These are phyloP conservation scores for Muraenolepis orangiensis DNA, from an alignment of 2,797 vertebrate species.

Conservation along the genomic window DNA sequence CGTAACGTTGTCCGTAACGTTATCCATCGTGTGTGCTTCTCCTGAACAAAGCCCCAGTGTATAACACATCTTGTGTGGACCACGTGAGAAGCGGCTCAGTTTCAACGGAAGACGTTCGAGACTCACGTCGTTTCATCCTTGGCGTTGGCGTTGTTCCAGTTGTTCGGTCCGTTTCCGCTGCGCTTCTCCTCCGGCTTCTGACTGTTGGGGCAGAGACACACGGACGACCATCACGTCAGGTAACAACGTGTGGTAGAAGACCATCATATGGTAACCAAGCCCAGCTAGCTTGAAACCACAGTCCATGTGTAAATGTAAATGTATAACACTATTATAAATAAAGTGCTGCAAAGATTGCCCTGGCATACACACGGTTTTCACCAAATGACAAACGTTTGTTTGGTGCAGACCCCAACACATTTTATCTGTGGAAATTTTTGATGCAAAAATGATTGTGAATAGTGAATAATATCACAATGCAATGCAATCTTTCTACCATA, in stretches of 20 bases:
- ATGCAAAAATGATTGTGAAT: too few relatives aligned
- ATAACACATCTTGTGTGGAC: not conserved
- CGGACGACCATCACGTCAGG: not conserved
- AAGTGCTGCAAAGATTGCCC: too few relatives aligned
- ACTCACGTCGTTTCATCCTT: constrained; percentile 96
- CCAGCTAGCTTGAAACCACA: not conserved
- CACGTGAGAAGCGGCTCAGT: not conserved
- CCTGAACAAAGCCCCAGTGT: too few relatives aligned
- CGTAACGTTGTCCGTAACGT: not conserved
- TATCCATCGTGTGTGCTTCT: not conserved
- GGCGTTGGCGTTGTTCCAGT: constrained; percentile 89
- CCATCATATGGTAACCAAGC: not conserved
- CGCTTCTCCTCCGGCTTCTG: constrained; percentile 94
- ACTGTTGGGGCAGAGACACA: constrained; percentile 75
- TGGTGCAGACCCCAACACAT: too few relatives aligned
- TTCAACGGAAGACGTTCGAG: constrained; percentile 10
- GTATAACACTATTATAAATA: not conserved
- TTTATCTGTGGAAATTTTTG: too few relatives aligned
- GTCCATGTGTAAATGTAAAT: not conserved
- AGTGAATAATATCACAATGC: too few relatives aligned
- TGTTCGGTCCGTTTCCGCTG: constrained; percentile 87
- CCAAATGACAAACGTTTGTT: too few relatives aligned
- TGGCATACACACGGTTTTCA: too few relatives aligned
- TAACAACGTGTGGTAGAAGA: not conserved
- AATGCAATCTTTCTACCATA: too few relatives aligned